Evolutionary conservation across 1,140 invertebrate genomes (phyloP).

Genomic region (Phenacoccus solenopsis): DNA sequence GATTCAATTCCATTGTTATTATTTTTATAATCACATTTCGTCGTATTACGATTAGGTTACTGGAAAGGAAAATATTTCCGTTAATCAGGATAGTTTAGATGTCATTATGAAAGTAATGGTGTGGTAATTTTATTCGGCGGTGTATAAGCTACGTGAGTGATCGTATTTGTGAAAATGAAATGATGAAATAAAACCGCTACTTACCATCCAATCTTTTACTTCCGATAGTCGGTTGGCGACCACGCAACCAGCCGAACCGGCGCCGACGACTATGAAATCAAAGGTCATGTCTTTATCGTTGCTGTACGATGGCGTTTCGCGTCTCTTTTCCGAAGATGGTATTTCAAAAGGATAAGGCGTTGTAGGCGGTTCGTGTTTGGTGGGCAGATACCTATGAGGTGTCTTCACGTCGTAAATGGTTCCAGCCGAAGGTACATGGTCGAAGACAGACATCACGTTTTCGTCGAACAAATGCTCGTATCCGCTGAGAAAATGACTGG

Average conservation of each 20-base stretch:
- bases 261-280: slow-evolving; percentile 44
- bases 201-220: slow-evolving; percentile 26
- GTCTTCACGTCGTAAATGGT: background rate
- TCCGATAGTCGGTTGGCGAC: slow-evolving; percentile 27
- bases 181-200: no score
- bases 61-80: no score
- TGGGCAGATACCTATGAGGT: background rate
- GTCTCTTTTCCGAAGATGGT: background rate
- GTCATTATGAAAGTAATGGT: no score
- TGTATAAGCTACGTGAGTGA: no score
- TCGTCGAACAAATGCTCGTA: slow-evolving; percentile 22
- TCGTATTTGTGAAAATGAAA: no score
- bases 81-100: no score
- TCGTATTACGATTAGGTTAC: no score
- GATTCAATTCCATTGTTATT: no score
- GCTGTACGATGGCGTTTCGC: background rate
- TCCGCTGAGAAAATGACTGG: slow-evolving; percentile 20
- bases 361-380: background rate
- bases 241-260: slow-evolving; percentile 31
- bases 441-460: slow-evolving; percentile 20
- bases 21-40: no score
- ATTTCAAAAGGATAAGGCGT: background rate
- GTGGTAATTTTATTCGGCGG: no score
- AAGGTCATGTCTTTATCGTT: slow-evolving; percentile 28
- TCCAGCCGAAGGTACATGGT: background rate